Evolutionary conservation across 2,888 invertebrate species (phyloP), one percentile per base, ranked within the genome.

Genomic region (Mesorhabditis spiculigera): DNA sequence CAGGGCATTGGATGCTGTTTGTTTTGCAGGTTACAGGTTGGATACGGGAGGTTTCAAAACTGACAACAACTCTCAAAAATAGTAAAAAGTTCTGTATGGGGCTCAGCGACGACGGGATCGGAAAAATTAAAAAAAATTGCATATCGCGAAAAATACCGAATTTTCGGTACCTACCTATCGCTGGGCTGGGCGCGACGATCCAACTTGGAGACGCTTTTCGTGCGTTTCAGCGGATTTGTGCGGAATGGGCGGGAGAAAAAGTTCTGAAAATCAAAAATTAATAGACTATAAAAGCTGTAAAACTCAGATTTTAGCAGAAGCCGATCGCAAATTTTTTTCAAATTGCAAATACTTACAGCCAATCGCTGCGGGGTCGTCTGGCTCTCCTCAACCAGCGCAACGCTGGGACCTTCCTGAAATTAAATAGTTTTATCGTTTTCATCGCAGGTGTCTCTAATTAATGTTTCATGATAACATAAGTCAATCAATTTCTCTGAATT

Each of bases 161-260:
- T 28, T 28, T 28, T 28, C 28, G 3, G 28, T 50, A 50, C 58
- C 2, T 13, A 50, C 58, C n/a, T 50, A 10, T 50, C 58, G n/a
- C n/a, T 50, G 8, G 8, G 58, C 58, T 50, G 58, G n/a, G n/a
- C 58, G 58, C 58, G 58, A 10, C 58, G 58, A 50, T 80, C 84
- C 73, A 86, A 72, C 71, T 86, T 86, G 67, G 84, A 81, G 45
- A 86, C 86, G 73, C 85, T 86, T 69, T 86, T 86, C 58, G 86
- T 85, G 66, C 86, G 75, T 74, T 86, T 86, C 70, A 86, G 68
- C 10, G 84, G 83, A 74, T 85, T 85, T 65, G 79, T 74, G 45
- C 82, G 81, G 73, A 85, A 83, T 5, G 83, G 86, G 58, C 81
- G 75, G 8, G 85, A 75, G 58, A 86, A 71, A 70, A 86, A 84